Evolutionary conservation across 1,140 invertebrate genomes (phyloP).

Genomic region (Rhopalosiphum padi): DNA sequence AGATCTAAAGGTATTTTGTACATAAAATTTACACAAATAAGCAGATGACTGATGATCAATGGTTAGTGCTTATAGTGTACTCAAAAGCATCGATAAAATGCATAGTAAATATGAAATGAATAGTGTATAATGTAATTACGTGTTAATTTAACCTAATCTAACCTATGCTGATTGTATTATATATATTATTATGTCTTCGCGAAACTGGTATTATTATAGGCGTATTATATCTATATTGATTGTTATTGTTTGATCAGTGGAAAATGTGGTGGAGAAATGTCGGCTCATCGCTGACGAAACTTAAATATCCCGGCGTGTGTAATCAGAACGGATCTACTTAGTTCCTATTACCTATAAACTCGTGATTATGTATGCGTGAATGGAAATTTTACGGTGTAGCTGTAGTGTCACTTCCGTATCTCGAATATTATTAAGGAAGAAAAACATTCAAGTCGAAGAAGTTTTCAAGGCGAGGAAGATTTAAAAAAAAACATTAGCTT

Average conservation of each 20-base stretch:
- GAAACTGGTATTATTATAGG: background rate
- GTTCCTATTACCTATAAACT: background rate
- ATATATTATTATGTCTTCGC: background rate
- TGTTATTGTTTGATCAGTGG: background rate
- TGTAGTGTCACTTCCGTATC: background rate
- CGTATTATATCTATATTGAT: background rate
- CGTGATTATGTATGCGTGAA: background rate
- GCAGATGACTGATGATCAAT: no score
- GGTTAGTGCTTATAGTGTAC: background rate
- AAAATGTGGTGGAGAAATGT: background rate
- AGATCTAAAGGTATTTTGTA: background rate
- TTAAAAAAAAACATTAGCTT: conserved; percentile 13
- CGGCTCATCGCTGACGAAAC: background rate
- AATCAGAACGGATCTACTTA: background rate
- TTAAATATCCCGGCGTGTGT: background rate
- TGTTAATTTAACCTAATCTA: background rate
- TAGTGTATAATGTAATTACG: background rate
- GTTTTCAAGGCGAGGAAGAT: background rate
- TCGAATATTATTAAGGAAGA: background rate
- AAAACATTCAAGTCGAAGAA: background rate
- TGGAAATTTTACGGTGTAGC: background rate
- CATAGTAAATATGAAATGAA: background rate
- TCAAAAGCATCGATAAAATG: background rate
- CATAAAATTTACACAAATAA: background rate
- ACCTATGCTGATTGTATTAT: background rate